Conservation (phyloP, 2,797 vertebrate genomes). For the Lemur catta region DNA sequence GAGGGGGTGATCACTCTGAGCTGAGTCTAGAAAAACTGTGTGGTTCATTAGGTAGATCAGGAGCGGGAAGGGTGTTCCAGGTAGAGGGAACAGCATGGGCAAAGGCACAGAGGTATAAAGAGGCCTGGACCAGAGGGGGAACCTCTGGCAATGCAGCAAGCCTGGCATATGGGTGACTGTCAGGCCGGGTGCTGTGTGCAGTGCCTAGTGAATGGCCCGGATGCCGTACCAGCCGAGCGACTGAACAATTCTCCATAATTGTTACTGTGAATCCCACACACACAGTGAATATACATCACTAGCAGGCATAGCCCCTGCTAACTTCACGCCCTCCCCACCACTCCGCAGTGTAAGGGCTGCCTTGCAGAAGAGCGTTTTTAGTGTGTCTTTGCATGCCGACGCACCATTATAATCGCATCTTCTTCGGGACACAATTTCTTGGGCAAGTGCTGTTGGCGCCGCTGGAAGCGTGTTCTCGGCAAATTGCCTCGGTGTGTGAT, state of each 20-base stretch:
- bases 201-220: neutral
- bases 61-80: neutral
- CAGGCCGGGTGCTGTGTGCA: neutral
- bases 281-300: neutral
- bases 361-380: neutral
- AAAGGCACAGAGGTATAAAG: neutral
- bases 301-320: neutral
- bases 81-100: neutral
- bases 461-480: neutral
- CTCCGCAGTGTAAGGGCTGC: neutral
- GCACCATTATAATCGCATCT: neutral
- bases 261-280: neutral
- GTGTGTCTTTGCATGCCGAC: neutral
- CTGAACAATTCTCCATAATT: neutral
- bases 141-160: neutral
- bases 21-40: neutral
- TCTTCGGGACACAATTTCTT: conserved; percentile 13
- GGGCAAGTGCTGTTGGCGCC: neutral
- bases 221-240: too few relatives aligned
- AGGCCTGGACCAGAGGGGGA: neutral
- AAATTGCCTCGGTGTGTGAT: conserved; percentile 28
- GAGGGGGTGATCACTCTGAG: neutral
- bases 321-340: accelerated
- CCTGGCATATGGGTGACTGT: too few relatives aligned
- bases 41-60: neutral